These are phyloP conservation scores for Phyllopteryx taeniolatus DNA, from an alignment of 2,113 vertebrate genomes.

Conservation along the genomic window DNA sequence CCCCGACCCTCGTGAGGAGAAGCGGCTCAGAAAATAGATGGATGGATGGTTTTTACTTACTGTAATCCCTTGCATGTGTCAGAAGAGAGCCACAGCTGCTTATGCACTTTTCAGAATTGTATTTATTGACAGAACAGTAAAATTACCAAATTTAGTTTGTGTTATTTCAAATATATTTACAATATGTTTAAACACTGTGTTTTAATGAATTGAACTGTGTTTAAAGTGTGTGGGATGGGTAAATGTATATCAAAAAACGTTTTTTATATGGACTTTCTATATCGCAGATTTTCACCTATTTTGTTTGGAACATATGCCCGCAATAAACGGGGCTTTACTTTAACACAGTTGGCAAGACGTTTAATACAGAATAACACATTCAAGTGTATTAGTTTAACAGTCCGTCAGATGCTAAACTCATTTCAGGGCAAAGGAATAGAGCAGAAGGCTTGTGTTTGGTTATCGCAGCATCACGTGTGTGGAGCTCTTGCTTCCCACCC, in stretches of 20 bases:
- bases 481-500: background rate
- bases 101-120: too few relatives aligned
- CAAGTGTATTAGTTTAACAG: background rate
- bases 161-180: too few relatives aligned
- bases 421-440: background rate
- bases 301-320: background rate
- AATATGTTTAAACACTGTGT: too few relatives aligned
- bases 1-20: too few relatives aligned
- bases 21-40: too few relatives aligned
- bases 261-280: background rate
- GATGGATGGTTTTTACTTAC: too few relatives aligned
- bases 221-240: background rate
- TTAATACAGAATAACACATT: background rate
- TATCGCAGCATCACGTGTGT: background rate
- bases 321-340: background rate
- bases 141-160: too few relatives aligned
- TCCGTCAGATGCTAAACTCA: background rate
- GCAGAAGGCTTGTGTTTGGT: background rate
- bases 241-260: background rate
- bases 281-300: background rate
- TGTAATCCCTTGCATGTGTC: too few relatives aligned
- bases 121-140: too few relatives aligned
- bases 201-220: too few relatives aligned
- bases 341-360: too few relatives aligned
- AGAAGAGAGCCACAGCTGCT: too few relatives aligned